Base-by-base conservation (phyloP, 2,797 vertebrate genomes). In the Garrulus glandarius region DNA sequence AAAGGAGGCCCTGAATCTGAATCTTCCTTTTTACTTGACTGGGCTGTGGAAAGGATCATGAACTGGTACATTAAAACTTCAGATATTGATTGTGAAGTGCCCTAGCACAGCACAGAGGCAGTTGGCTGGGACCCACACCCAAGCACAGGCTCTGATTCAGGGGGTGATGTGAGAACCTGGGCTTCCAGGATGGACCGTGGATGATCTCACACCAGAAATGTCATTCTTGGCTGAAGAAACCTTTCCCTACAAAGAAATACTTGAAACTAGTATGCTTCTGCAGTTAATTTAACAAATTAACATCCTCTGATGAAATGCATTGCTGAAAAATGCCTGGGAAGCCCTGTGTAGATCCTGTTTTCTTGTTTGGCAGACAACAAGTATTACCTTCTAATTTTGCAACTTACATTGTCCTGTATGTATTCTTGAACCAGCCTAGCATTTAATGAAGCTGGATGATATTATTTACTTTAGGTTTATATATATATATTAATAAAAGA, bases 131-230 rank as follows among this genome's bases (percentile, higher is more conserved):
- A 63, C 32, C 34, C 2, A 2, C 26, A 29, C 29, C 18, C 9
- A 9, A 43, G 22, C 4, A 3, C 24, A 27, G n/a, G 13, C 64
- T 84, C 10, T 21, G 43, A 10, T 36, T 75, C 8, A 7, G 26
- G 29, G 1, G 1, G 4, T 12, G 50, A 4, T 36, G 26, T 20
- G 49, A 49, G 11, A 78, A 17, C 41, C 22, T 74, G 69, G 13
- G 19, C 63, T 76, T n/a, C 41, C 52, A 43, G n/a, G 5, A 8
- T 32, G 68, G 26, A 52, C 32, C 0, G 0, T n/a, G 46, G 13
- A 7, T 50, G 22, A 26, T 50, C 26, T 70, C 24, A 24, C 2
- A 2, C 11, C 7, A 64, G 32, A 56, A 52, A 27, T 60, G 13
- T 50, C 10, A 34, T 46, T 68, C 4, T 21, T 49, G 10, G 36